Percentiles rank a stretch among this genome's conserved stretches.
Conservation (phyloP, 2,888 invertebrate genomes). For the Lutraria lutraria region DNA sequence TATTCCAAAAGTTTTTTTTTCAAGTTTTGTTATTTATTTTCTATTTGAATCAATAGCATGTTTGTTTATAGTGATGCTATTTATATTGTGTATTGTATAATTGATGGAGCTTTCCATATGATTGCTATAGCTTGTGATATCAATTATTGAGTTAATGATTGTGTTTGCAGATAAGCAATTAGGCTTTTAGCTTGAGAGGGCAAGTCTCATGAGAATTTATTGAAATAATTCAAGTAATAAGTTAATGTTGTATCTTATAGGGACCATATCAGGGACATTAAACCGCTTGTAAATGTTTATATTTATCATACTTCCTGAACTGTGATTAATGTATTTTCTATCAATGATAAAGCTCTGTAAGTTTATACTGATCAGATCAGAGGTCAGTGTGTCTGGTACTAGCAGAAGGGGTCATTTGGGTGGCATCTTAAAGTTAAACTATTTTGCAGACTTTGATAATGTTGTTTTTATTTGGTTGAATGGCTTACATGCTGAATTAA, state of each 20-base stretch:
- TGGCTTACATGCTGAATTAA: conserved; percentile 26
- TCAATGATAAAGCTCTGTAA: conserved; percentile 27
- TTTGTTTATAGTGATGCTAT: neutral
- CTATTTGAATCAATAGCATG: neutral
- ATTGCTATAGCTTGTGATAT: neutral
- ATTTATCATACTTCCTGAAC: conserved; percentile 32
- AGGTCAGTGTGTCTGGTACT: conserved; percentile 22
- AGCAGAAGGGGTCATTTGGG: neutral
- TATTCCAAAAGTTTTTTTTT: no score
- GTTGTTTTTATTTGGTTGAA: conserved; percentile 25
- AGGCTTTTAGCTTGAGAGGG: neutral
- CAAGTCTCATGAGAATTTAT: neutral
- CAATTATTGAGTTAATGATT: neutral
- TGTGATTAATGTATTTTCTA: conserved; percentile 26
- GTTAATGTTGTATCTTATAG: neutral
- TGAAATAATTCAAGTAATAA: neutral
- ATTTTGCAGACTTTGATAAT: conserved; percentile 39
- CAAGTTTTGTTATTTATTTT: neutral
- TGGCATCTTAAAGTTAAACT: conserved; percentile 19
- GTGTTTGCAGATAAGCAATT: conserved; percentile 2
- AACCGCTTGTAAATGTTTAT: neutral
- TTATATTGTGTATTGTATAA: neutral
- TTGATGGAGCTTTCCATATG: neutral
- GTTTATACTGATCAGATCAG: conserved; percentile 44
- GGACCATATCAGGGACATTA: neutral